Conservation (phyloP, 1,140 invertebrate genomes). For the Yoshiicerus persimilis region DNA sequence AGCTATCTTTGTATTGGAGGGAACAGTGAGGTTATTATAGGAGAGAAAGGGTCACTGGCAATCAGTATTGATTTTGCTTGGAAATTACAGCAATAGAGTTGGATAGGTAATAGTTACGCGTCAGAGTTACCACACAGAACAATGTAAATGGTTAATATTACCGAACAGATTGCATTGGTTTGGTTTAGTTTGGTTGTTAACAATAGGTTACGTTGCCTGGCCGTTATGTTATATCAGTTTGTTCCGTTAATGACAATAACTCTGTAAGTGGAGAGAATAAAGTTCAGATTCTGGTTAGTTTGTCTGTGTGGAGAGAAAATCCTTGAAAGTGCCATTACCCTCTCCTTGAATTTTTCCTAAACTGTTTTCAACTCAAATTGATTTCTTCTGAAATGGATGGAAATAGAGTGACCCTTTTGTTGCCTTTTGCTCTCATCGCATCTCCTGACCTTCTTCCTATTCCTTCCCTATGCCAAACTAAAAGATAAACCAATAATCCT, state of each 20-base stretch:
- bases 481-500: slow-evolving; percentile 5
- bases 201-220: background rate
- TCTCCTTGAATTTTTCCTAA: slow-evolving; percentile 16
- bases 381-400: slow-evolving; percentile 17
- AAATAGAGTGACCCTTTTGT: slow-evolving; percentile 14
- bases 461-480: background rate
- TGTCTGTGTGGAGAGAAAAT: background rate
- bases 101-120: background rate
- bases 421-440: slow-evolving; percentile 2
- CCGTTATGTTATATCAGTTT: background rate
- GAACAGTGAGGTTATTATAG: background rate
- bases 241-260: background rate
- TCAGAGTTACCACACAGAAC: background rate
- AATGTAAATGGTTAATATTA: background rate
- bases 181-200: background rate
- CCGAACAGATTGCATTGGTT: background rate
- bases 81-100: background rate
- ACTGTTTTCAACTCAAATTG: slow-evolving; percentile 21
- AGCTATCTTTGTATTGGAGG: too few species aligned
- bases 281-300: background rate
- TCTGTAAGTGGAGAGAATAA: background rate
- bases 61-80: background rate
- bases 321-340: slow-evolving; percentile 33
- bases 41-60: background rate
- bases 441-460: background rate